A percentile compares a stretch with the other conserved stretches of the same genome.
Conservation (phyloP, 2,797 vertebrate species). For the Vipera ursinii region DNA sequence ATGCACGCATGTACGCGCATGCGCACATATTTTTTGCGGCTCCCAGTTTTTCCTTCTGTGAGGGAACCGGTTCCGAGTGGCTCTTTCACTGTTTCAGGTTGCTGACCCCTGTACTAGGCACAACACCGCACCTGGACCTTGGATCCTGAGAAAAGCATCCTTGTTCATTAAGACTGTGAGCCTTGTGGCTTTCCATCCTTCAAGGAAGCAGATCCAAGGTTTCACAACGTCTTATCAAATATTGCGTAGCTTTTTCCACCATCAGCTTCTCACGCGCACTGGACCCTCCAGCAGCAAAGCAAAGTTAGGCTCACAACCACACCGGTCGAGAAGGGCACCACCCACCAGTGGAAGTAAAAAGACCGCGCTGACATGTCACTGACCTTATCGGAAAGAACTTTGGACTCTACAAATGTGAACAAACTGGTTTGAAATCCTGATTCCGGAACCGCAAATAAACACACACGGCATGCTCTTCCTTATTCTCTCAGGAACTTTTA, state of each 20-base stretch:
- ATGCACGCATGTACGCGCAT: too few species aligned
- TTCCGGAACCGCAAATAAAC: background rate
- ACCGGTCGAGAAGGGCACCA: background rate
- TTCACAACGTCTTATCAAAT: background rate
- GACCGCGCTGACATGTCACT: background rate
- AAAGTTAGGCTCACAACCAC: background rate
- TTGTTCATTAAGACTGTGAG: background rate
- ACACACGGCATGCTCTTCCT: background rate
- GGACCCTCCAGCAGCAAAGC: background rate
- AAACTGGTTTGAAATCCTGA: conserved; percentile 16
- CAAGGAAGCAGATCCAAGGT: background rate
- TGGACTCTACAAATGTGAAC: conserved; percentile 8
- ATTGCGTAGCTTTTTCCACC: background rate
- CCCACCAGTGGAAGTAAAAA: background rate
- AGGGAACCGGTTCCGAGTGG: too few species aligned
- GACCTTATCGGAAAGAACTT: background rate
- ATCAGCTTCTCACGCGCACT: background rate
- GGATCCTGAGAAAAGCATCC: background rate
- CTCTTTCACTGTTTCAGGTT: too few species aligned
- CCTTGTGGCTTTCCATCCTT: background rate
- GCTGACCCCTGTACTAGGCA: background rate
- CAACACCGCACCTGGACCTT: too few species aligned
- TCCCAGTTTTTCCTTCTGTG: too few species aligned
- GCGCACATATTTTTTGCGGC: too few species aligned
- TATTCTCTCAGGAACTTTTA: background rate